Base-by-base conservation (phyloP, 2,113 vertebrate genomes). In the Muscicapa adusta region DNA sequence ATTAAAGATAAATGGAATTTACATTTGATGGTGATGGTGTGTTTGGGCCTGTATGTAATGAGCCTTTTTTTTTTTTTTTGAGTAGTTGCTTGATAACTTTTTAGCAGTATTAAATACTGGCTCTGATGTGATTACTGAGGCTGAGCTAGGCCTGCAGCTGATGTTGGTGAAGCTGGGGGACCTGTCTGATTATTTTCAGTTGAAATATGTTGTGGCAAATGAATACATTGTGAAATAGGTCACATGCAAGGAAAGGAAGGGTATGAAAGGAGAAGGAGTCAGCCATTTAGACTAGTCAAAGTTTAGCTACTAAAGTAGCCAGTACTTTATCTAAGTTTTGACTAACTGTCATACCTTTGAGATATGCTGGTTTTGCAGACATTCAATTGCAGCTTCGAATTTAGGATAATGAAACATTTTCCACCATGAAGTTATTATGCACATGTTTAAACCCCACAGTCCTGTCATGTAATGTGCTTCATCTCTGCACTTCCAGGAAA, bases 381-480 rank as follows among this genome's bases (percentile, higher is more conserved):
- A 45, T 80, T 76, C 67, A 34, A 3, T n/a, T 24, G 40, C 29
- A 57, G 31, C 31, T 91, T 93, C 43, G 43, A 22, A 31, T 87
- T 77, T 57, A 81, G 87, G 71, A 62, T 48, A 31, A 15, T 2
- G 7, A 56, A 84, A 45, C 10, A 7, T 50, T 81, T 87, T 48
- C 42, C n/a, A 19, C n/a, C 17, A 13, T 75, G 47, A 63, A 43
- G 47, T 51, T 82, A 31, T 10, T 36, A 43, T 3, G 26, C 25
- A n/a, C 26, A 4, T 14, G 5, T 20, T 67, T 85, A 25, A 24
- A 24, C 43, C 72, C 91, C 43, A 6, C 15, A 65, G 24, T 62
- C 48, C 62, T 48, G 8, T 22, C 0, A 0, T 10, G 11, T 47
- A n/a, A 25, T 3, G 19, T 14, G 4, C 56, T 74, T 72, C 18